Evolutionary conservation across 1,140 invertebrate genomes (phyloP).

Genomic region (Drosophila aff.): DNA sequence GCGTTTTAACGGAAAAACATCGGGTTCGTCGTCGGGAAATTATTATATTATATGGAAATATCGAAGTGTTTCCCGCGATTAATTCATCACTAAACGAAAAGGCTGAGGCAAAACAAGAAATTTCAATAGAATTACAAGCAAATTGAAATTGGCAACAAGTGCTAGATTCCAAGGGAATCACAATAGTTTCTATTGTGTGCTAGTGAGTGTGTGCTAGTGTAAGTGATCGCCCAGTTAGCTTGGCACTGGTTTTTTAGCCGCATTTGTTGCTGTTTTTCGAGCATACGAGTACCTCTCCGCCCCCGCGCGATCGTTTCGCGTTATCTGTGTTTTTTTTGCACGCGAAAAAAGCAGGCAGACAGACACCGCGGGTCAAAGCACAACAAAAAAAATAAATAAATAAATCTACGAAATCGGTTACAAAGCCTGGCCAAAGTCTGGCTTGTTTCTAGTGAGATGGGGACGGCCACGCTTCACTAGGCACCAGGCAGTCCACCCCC

Average conservation of each 20-base stretch:
- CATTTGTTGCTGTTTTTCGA: constrained; percentile 15
- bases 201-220: constrained; percentile 12
- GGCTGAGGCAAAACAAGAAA: neutral
- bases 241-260: constrained; percentile 16
- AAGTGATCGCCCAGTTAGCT: constrained; percentile 37
- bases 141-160: constrained; percentile 8
- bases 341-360: constrained; percentile 8
- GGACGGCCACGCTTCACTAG: constrained; percentile 46
- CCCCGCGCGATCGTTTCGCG: constrained; percentile 34
- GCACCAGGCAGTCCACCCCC: constrained; percentile 14
- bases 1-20: neutral
- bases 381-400: neutral
- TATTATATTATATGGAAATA: neutral
- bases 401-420: constrained; percentile 9
- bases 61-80: neutral
- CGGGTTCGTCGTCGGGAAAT: constrained; percentile 1
- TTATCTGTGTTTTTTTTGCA: constrained; percentile 32
- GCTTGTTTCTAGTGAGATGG: constrained; percentile 36
- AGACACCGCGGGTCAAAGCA: constrained; percentile 20
- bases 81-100: neutral
- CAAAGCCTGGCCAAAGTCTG: constrained; percentile 45
- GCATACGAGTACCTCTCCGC: constrained; percentile 12
- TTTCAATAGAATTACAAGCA: constrained; percentile 8
- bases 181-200: constrained; percentile 31
- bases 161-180: constrained; percentile 16